These are phyloP conservation scores for Alaudala cheleensis DNA, from an alignment of 2,113 vertebrate genomes.

Conservation along the genomic window DNA sequence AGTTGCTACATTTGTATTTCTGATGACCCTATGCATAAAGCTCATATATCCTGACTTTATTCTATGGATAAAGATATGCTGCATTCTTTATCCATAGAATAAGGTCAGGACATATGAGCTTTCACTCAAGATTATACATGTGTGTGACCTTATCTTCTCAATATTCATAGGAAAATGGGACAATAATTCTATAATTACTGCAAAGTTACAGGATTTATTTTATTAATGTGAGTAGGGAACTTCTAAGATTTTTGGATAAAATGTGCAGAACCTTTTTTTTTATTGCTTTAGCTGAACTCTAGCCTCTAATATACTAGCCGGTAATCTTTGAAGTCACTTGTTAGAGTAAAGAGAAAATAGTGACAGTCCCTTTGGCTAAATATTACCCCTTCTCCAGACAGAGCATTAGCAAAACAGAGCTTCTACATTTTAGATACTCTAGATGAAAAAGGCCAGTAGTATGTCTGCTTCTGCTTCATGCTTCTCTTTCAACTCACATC, in stretches of 20 bases:
- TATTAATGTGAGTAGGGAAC: neutral
- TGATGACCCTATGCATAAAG: neutral
- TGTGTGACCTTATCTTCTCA: neutral
- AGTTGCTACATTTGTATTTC: neutral
- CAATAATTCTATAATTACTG: neutral
- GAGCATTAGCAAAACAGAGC: neutral
- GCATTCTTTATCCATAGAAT: neutral
- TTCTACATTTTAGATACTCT: neutral
- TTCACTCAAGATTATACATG: neutral
- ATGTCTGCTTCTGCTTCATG: neutral
- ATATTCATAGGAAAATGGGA: neutral
- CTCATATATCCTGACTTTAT: neutral
- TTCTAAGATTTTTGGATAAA: neutral
- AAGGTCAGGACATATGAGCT: neutral
- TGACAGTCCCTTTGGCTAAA: neutral
- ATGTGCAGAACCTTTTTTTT: neutral
- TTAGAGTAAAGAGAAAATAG: neutral
- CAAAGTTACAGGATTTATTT: neutral
- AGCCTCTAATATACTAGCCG: neutral
- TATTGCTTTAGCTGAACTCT: neutral
- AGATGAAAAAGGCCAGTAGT: neutral
- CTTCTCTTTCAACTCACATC: neutral
- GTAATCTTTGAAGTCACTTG: neutral
- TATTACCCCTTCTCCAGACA: neutral
- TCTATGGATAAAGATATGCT: neutral